Evolutionary conservation across 2,888 invertebrate species (phyloP), one percentile per base, ranked within the genome.

Genomic region (Tenthredo mesomela): DNA sequence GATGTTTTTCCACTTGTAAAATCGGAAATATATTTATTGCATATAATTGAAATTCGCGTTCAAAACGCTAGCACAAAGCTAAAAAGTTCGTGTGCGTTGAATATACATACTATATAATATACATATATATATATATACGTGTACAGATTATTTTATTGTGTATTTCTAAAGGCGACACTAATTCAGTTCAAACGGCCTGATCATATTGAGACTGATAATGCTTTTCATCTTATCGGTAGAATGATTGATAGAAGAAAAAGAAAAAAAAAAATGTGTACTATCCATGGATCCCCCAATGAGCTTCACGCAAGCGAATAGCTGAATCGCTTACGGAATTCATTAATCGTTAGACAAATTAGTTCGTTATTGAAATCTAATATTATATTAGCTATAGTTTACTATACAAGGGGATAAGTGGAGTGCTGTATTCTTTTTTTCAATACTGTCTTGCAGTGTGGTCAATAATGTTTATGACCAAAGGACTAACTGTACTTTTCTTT

Each of bases 181-280:
- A 43, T 43, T 61, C 25, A 25, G 21, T 61, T 61, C 10, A 0
- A 21, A 61, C 10, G 61, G 61, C 61, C 61, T 61, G 61, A 61
- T 61, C 61, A 25, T 61, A 10, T 61, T 61, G 25, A 61, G 61
- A 61, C 61, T 61, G 61, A 61, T 61, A 61, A 61, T 61, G 21
- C 25, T 61, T 61, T 61, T 61, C 18, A 47, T n/a, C 21, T 61
- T 25, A 61, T 61, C 61, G 21, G 25, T 61, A 61, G 25, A 61
- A 25, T 61, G 25, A 21, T 61, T 10, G 25, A 61, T 61, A 4
- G 4, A 25, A 10, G 25, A 25, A 25, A 61, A 1, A 61, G 0
- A 25, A 25, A 25, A 61, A 25, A 25, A 12, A 25, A 61, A 0
- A 25, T 61, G 21, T 61, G n/a, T n/a, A n/a, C n/a, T n/a, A 25